Base-by-base conservation (phyloP, 1,140 invertebrate species). In the Pseudomyrmex cubaensis region DNA sequence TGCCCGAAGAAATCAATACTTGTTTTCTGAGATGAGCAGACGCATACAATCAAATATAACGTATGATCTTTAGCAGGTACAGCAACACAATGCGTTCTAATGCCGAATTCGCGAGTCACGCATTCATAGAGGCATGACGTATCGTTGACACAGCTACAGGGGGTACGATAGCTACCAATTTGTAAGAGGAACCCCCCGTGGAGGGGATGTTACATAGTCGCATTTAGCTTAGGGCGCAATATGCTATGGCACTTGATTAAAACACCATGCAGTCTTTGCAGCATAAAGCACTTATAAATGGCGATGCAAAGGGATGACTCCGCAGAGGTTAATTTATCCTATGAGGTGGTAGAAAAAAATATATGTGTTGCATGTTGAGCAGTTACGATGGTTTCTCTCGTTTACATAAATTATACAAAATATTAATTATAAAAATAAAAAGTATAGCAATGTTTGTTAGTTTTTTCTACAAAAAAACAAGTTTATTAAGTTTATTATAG, bases 191-290 rank as follows among this genome's bases (percentile, higher is more conserved):
- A 89, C 90, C 90, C 90, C 91, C 91, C 84, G 85, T 89, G 67
- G 90, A 46, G 91, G 75, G 64, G 76, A 69, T 64, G 85, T 87
- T 84, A 88, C 62, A 46, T 67, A 77, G 75, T 75, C 77, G 84
- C 89, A 82, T 89, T 90, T 91, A 87, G 87, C 90, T 89, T 87
- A 82, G 88, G 88, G 86, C 90, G 90, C 91, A 92, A 93, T 93
- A 92, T 93, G 91, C 87, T 91, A 54, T 82, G 86, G 84, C 88
- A 90, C 90, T 93, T 93, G 91, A 93, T 93, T 92, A 92, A 91
- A 92, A 92, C 88, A 88, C 88, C 75, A 87, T 85, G 84, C 85
- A 87, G 85, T 62, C 83, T 88, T 74, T 83, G 64, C 64, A 84
- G 72, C 57, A 86, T 90, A 88, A 88, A 91, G 89, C 72, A 85